phyloP scores from a whole-genome alignment of 2,797 vertebrate species.

The Sparidentex hasta region DNA sequence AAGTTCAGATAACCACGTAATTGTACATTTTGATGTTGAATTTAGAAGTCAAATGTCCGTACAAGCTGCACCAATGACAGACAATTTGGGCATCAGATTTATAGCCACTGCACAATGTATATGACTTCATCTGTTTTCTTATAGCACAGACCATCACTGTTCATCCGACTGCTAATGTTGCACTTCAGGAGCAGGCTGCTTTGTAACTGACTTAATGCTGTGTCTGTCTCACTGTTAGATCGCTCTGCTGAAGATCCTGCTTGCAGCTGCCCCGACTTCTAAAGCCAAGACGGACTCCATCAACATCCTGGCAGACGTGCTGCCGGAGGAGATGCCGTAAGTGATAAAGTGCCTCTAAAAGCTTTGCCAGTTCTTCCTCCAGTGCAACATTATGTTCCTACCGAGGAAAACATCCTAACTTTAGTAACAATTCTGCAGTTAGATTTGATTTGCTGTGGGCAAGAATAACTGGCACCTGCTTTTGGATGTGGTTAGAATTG shows the following conservation, averaged over 20 bases:
- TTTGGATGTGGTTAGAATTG: not conserved
- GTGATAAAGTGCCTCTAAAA: slow-evolving; percentile 65
- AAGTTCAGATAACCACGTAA: not conserved
- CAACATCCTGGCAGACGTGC: slow-evolving; percentile 97
- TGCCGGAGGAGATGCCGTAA: slow-evolving; percentile 99
- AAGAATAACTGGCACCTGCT: not conserved
- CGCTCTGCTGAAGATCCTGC: slow-evolving; percentile 95
- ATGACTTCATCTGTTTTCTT: not conserved
- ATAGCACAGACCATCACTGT: not conserved
- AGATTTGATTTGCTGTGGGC: not conserved
- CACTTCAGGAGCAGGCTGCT: not conserved
- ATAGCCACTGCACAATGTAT: no score
- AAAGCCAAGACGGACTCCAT: slow-evolving; percentile 99
- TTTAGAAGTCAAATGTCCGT: not conserved
- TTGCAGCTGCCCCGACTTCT: slow-evolving; percentile 97
- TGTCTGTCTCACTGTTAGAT: slow-evolving; percentile 85
- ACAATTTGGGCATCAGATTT: not conserved
- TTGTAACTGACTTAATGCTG: not conserved
- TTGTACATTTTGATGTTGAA: not conserved
- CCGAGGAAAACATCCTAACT: not conserved
- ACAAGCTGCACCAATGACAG: not conserved
- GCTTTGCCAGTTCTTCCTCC: not conserved
- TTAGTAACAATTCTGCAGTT: not conserved
- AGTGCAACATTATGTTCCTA: not conserved
- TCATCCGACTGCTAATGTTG: not conserved